phyloP scores from a whole-genome alignment of 2,113 vertebrate species.

The Chelonoidis abingdonii region DNA sequence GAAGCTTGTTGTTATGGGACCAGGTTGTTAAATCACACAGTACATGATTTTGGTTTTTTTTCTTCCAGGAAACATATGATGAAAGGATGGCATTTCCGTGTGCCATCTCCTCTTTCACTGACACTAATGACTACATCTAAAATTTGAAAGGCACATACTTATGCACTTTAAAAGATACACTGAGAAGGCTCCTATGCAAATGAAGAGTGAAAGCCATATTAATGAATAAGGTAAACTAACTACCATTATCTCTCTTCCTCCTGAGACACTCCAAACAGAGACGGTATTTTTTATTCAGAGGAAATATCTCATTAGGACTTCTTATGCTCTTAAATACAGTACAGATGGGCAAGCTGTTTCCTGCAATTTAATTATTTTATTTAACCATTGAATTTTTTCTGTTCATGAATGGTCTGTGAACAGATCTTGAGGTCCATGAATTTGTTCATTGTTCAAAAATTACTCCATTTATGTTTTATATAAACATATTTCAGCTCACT shows the following conservation, averaged over 20 bases:
- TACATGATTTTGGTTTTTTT: background rate
- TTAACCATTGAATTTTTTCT: background rate
- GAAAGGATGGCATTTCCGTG: slow-evolving; percentile 2
- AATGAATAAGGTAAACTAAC: background rate
- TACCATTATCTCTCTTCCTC: background rate
- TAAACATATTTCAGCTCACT: background rate
- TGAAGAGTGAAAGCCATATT: background rate
- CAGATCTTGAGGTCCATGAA: background rate
- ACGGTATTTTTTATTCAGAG: background rate
- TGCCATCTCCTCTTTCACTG: slow-evolving; percentile 13
- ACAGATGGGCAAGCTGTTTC: background rate
- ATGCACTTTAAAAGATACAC: background rate
- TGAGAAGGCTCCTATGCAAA: background rate
- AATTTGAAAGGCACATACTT: background rate
- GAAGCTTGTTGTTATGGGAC: background rate
- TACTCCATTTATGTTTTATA: background rate
- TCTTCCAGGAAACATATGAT: slow-evolving; percentile 1
- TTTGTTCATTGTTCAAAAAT: background rate
- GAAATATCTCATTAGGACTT: background rate
- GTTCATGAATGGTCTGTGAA: background rate
- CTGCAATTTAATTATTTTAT: background rate
- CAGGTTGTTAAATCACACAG: background rate
- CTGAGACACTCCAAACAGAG: background rate
- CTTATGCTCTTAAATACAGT: background rate
- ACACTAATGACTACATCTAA: background rate